A percentile compares a stretch with the other conserved stretches of the same genome.
phyloP scores from a whole-genome alignment of 2,113 vertebrate genomes.

The Chloropsis cyanopogon region DNA sequence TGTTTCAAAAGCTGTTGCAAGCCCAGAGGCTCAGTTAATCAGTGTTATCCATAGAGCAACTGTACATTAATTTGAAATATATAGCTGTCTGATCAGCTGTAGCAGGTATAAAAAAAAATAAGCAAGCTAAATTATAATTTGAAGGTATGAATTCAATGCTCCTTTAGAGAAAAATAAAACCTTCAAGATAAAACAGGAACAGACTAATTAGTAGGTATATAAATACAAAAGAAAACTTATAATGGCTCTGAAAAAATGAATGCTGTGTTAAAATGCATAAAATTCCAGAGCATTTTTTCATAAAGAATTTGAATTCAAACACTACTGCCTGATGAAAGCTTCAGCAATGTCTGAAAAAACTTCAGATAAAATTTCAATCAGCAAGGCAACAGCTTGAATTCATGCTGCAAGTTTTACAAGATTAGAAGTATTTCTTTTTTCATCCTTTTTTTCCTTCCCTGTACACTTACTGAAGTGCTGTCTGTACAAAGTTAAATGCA shows the following conservation, averaged over 20 bases:
- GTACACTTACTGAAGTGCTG: not conserved
- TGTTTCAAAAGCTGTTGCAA: not conserved
- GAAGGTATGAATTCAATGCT: not conserved
- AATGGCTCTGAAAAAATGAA: not conserved
- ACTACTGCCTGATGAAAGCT: not conserved
- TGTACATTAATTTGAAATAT: not conserved
- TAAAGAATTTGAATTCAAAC: not conserved
- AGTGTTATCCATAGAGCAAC: not conserved
- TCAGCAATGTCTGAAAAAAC: not conserved
- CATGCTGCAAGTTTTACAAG: not conserved
- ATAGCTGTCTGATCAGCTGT: not conserved
- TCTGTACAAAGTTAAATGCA: not conserved
- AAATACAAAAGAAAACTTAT: not conserved
- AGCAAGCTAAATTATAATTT: not conserved
- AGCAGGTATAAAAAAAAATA: not conserved
- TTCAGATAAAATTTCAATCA: conserved; percentile 18
- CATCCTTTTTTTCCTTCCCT: not conserved
- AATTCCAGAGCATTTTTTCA: not conserved
- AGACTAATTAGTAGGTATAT: not conserved
- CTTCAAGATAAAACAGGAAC: not conserved
- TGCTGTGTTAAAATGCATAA: not conserved
- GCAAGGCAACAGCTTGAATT: not conserved
- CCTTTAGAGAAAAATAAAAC: not conserved
- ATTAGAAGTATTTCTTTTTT: not conserved
- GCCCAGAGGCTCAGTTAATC: not conserved